phyloP scores from a whole-genome alignment of 2,888 invertebrate species.

The Acheta domesticus region DNA sequence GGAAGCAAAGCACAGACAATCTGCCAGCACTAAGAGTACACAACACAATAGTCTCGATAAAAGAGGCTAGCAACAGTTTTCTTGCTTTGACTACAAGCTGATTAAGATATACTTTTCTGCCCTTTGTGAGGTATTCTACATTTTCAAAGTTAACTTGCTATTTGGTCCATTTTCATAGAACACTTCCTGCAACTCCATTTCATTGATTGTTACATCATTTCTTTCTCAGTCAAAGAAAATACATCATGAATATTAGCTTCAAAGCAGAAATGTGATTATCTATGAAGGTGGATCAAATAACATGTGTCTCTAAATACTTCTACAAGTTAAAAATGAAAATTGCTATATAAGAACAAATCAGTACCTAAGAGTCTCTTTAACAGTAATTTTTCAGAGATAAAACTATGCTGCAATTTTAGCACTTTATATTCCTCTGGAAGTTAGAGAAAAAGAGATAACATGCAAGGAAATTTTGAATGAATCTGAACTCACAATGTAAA shows the following conservation, averaged over 20 bases:
- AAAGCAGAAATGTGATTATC: not conserved
- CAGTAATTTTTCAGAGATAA: slow-evolving; percentile 2
- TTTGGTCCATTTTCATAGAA: slow-evolving; percentile 1
- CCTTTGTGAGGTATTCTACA: slow-evolving; percentile 7
- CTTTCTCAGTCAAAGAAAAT: not conserved
- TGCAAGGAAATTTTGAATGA: too few species aligned
- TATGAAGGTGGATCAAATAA: not conserved
- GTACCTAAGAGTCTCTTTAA: not conserved
- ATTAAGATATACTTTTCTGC: slow-evolving; percentile 2
- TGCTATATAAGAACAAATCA: slow-evolving; percentile 9
- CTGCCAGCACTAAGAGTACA: slow-evolving; percentile 18
- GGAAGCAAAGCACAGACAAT: slow-evolving; percentile 18
- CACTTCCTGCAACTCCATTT: not conserved
- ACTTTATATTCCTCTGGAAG: too few species aligned
- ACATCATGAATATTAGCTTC: too few species aligned
- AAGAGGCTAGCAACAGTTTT: slow-evolving; percentile 18
- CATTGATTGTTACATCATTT: not conserved
- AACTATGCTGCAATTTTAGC: not conserved
- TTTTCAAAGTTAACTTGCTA: not conserved
- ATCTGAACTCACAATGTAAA: too few species aligned
- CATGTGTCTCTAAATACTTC: slow-evolving; percentile 6
- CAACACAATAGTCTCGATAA: slow-evolving; percentile 18
- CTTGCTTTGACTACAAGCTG: slow-evolving; percentile 11
- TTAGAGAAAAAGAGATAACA: too few species aligned
- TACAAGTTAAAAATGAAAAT: not conserved